Evolutionary conservation across 2,113 vertebrate species (phyloP).

Genomic region (Arizona elegans): DNA sequence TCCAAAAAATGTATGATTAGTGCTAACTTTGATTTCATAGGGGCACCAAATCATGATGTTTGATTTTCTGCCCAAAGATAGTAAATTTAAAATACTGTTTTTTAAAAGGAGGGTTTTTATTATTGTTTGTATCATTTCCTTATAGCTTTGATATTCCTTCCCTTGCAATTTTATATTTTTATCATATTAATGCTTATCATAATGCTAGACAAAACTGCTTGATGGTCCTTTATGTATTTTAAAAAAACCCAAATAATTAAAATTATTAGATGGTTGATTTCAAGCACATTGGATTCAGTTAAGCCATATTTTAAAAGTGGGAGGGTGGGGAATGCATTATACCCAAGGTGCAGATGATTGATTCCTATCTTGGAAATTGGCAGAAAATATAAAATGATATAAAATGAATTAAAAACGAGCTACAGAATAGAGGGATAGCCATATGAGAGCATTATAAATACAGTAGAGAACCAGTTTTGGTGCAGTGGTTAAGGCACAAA

Average conservation of each 20-base stretch:
- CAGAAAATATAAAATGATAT: neutral
- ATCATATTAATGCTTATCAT: neutral
- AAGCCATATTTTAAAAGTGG: neutral
- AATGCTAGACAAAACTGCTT: neutral
- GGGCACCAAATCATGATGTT: neutral
- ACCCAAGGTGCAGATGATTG: neutral
- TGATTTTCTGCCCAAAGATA: neutral
- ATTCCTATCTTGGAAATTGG: neutral
- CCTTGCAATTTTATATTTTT: neutral
- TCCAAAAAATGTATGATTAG: neutral
- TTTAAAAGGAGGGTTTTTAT: neutral
- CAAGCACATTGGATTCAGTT: neutral
- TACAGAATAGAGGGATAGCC: neutral
- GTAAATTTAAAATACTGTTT: too few species aligned
- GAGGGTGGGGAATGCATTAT: neutral
- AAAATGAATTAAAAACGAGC: neutral
- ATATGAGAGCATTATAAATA: neutral
- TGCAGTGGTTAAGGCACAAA: neutral
- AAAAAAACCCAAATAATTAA: neutral
- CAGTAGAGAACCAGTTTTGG: neutral
- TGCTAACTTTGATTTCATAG: neutral
- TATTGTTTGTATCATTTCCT: neutral
- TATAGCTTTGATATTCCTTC: neutral
- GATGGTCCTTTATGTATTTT: neutral
- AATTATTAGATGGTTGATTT: neutral